phyloP scores from a whole-genome alignment of 2,888 invertebrate species.

The Acleris sparsana region DNA sequence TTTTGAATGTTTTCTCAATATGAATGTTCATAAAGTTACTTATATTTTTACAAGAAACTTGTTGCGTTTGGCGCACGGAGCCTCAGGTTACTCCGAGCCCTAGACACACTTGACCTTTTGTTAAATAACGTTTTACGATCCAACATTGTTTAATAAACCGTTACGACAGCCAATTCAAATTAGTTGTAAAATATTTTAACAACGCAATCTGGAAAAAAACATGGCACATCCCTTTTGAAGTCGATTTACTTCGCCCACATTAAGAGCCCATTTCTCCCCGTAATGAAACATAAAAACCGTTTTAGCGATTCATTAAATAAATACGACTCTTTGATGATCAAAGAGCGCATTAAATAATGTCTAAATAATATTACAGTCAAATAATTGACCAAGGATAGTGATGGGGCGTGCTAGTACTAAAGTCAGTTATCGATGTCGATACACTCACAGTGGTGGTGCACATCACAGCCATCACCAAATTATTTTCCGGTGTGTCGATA shows the following conservation, averaged over 20 bases:
- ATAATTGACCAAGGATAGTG: constrained; percentile 52
- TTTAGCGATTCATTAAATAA: constrained; percentile 37
- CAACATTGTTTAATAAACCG: no score
- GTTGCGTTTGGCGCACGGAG: no score
- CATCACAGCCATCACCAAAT: not conserved
- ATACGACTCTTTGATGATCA: constrained; percentile 63
- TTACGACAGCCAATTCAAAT: no score
- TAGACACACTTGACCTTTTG: no score
- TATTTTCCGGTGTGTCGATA: not conserved
- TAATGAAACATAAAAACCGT: constrained; percentile 28
- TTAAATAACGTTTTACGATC: no score
- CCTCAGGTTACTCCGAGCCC: no score
- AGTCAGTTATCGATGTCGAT: constrained; percentile 22
- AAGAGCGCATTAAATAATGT: constrained; percentile 62
- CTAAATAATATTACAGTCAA: constrained; percentile 65
- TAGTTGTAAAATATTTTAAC: no score
- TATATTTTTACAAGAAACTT: no score
- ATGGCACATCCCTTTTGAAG: not conserved
- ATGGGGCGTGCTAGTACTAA: constrained; percentile 30
- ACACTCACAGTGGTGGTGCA: not conserved
- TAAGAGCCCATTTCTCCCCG: constrained; percentile 27
- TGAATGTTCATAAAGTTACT: no score
- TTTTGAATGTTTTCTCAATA: no score
- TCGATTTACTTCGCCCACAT: constrained; percentile 17
- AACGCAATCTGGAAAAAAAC: not conserved